Conservation (phyloP, 2,797 vertebrate genomes). For the Sebastes variabilis region DNA sequence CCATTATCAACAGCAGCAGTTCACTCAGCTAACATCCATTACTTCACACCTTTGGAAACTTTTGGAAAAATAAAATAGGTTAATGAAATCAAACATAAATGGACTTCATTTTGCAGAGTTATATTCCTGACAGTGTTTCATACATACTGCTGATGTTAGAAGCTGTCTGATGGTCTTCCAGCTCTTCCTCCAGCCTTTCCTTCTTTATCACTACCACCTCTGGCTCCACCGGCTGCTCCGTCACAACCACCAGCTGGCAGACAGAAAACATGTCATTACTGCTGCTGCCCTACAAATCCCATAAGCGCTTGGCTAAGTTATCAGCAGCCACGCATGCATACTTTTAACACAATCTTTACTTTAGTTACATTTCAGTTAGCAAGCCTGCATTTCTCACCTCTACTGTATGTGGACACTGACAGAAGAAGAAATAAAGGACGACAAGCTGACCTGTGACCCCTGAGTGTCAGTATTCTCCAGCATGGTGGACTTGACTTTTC, state of each 20-base stretch:
- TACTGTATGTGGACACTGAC: background rate
- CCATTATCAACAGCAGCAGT: background rate
- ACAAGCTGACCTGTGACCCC: background rate
- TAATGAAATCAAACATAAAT: too few species aligned
- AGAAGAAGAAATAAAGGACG: background rate
- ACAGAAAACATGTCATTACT: background rate
- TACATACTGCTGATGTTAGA: slow-evolving; percentile 4
- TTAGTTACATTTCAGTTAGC: background rate
- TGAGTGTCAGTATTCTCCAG: background rate
- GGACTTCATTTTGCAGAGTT: too few species aligned
- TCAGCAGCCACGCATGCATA: background rate
- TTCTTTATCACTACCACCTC: slow-evolving; percentile 38
- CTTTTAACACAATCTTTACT: background rate
- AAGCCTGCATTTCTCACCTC: background rate
- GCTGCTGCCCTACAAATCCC: too few species aligned
- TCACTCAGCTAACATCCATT: background rate
- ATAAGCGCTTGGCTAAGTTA: background rate
- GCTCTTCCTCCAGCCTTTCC: slow-evolving; percentile 42
- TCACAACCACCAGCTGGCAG: background rate
- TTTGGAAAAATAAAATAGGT: too few species aligned
- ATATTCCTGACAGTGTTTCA: background rate
- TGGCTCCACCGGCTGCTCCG: background rate
- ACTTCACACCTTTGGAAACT: background rate
- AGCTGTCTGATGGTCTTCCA: background rate
- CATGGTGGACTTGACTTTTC: background rate